Evolutionary conservation across 2,113 vertebrate species (phyloP), one percentile per base, ranked within the genome.

Genomic region (Ovibos moschatus): DNA sequence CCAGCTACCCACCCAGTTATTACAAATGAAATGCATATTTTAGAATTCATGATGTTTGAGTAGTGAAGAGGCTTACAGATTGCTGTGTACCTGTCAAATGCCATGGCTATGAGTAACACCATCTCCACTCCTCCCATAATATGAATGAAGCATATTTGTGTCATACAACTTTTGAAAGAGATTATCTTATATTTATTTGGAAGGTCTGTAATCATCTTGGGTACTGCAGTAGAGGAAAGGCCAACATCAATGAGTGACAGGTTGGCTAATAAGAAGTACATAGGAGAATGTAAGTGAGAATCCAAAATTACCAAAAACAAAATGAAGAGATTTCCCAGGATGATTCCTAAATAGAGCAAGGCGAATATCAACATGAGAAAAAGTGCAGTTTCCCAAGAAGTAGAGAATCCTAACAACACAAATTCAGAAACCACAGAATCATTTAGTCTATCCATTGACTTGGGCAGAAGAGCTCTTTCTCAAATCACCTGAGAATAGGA

Each of bases 51-150:
- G 33, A 98, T 97, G 33, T 21, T 85, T 8, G 97, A 51, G 87
- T 97, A 98, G 51, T 87, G 97, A n/a, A 98, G 92, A 67, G 98
- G 97, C 21, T 97, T 95, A 17, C 95, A 97, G 40, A 97, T 98
- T 3, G 88, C 81, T 8, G 50, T 79, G 43, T 50, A 96, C 19
- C 87, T 87, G 58, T 91, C 96, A 87, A 94, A 96, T 50, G 94
- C 94, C 91, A 97, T 87, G 53, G 82, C 74, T 28, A 84, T 83
- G 6, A 98, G 94, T 5, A 98, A n/a, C 30, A 97, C 87, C 92
- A 98, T 94, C 47, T 92, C 95, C 6, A 91, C 91, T 43, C 89
- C 94, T 95, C 92, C 96, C 21, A 94, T 53, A 45, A 95, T 60
- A 30, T 96, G 93, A 30, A 96, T 96, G 53, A 94, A 94, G 47